Percentiles rank a stretch among this genome's conserved stretches.
Conservation (phyloP, 2,113 vertebrate genomes). For the Leucosticte australis region DNA sequence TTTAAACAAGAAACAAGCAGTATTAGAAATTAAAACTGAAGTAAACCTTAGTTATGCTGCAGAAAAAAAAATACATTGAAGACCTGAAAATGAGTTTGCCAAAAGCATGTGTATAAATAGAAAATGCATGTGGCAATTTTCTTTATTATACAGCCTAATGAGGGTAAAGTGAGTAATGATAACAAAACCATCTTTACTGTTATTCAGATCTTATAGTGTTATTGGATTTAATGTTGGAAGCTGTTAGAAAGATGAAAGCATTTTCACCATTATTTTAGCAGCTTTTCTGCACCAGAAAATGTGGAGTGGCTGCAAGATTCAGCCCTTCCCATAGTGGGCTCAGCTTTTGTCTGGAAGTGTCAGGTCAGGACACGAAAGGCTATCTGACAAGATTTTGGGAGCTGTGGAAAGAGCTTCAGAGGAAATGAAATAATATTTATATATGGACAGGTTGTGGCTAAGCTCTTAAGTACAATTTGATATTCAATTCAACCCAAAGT, state of each 20-base stretch:
- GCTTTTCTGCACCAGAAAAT: background rate
- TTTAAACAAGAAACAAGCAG: background rate
- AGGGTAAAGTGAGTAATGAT: background rate
- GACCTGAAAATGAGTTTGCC: background rate
- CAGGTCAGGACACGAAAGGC: background rate
- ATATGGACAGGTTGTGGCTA: background rate
- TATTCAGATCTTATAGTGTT: background rate
- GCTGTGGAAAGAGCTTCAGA: background rate
- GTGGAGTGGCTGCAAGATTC: background rate
- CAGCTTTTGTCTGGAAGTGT: background rate
- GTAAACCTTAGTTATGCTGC: background rate
- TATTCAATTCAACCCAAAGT: background rate
- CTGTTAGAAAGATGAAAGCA: background rate
- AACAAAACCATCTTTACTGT: background rate
- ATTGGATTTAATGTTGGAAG: background rate
- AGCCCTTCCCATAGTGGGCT: background rate
- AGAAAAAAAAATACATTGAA: background rate
- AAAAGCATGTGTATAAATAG: background rate
- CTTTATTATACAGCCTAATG: background rate
- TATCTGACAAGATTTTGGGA: background rate
- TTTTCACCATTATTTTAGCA: background rate
- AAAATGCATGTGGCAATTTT: background rate
- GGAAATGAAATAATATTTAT: background rate
- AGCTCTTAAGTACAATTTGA: background rate
- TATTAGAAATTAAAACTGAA: background rate